Base-by-base conservation (phyloP, 2,797 vertebrate genomes). In the Falco berigora region DNA sequence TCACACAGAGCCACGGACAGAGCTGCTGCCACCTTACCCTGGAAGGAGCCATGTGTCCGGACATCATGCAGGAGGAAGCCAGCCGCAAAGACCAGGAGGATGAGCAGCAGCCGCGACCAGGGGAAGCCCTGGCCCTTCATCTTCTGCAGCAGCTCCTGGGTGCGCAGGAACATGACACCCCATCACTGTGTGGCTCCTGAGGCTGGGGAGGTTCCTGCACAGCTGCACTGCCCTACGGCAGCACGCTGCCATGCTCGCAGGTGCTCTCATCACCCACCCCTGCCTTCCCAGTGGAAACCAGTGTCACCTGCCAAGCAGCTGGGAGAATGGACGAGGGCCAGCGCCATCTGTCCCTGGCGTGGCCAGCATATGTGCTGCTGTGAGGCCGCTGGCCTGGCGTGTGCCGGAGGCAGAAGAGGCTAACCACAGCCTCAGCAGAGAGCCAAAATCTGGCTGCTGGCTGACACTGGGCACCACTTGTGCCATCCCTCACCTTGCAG, bases 11-110 rank as follows among this genome's bases (percentile, higher is more conserved):
- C 73, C 34, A 6, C 2, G 8, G n/a, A 12, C 27, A 3, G 7
- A 32, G 73, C 25, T 2, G 4, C 25, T 2, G 4, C 4, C 2
- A 3, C 25, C 98, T 8, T 50, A 99, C 99, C 98, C 97, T 98
- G 89, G 87, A 99, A 98, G 25, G 99, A 98, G 55, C 98, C 98
- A 0, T 98, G 98, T 4, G 98, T 98, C 87, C 97, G 95, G 94
- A 99, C 8, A 30, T 99, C 99, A 0, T 99, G 98, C 83, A 98
- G 96, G 2, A 99, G 79, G 95, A 99, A 98, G 8, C 98, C 98
- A 0, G 98, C 59, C 0, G 80, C 38, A 2, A 99, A 98, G 69
- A 99, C 93, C 6, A 99, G 91, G 83, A 98, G n/a, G 52, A 99
- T 79, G 25, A 99, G 95, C 61, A 99, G 95, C 58, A 99, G 97